These are phyloP conservation scores for Tachystola acroxantha DNA, from an alignment of 2,888 invertebrate species.

Conservation along the genomic window DNA sequence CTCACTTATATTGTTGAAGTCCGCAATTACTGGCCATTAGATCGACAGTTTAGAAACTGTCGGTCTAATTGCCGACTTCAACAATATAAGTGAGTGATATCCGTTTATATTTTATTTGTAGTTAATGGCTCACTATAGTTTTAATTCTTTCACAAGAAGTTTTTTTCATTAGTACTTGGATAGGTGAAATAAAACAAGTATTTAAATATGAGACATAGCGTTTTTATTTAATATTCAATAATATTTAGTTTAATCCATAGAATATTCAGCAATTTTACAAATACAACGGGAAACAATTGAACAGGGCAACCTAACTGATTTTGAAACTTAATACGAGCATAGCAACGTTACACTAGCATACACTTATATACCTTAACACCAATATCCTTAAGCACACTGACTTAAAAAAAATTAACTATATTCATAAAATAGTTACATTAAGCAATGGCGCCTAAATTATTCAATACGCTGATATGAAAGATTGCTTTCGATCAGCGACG, in stretches of 20 bases:
- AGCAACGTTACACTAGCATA: constrained; percentile 50
- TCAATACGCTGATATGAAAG: constrained; percentile 15
- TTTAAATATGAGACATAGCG: constrained; percentile 72
- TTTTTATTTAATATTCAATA: constrained; percentile 75
- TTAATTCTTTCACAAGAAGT: no score
- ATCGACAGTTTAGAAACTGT: no score
- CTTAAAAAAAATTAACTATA: constrained; percentile 49
- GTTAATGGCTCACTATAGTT: no score
- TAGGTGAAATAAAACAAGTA: constrained; percentile 34
- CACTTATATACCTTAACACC: constrained; percentile 42
- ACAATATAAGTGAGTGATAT: no score
- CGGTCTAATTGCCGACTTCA: no score
- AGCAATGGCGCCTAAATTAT: constrained; percentile 7
- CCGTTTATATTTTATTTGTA: no score
- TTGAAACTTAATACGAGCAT: constrained; percentile 69
- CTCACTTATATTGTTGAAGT: no score
- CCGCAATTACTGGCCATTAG: no score
- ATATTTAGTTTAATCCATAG: constrained; percentile 68
- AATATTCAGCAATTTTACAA: constrained; percentile 76
- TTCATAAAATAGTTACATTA: constrained; percentile 36
- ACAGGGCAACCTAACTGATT: constrained; percentile 65
- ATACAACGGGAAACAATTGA: constrained; percentile 75
- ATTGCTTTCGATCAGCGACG: constrained; percentile 18
- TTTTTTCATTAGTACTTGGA: neutral
- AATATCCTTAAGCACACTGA: constrained; percentile 64